Conservation (phyloP, 2,888 invertebrate species). For the Stenoptilia bipunctidactyla region DNA sequence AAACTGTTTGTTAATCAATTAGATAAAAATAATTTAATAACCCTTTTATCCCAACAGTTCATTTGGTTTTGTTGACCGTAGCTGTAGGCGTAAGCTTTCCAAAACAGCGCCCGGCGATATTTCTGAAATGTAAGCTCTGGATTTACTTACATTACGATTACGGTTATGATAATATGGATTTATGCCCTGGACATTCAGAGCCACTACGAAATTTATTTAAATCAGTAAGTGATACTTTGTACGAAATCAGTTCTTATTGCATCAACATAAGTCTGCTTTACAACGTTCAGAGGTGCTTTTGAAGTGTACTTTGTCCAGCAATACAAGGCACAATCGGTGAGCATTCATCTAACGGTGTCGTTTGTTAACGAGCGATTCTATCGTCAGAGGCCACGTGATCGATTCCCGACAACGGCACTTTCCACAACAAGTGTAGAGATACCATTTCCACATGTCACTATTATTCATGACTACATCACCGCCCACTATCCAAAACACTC, state of each 20-base stretch:
- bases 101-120: neutral
- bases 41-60: too few species aligned
- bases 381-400: constrained; percentile 32
- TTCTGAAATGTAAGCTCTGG: neutral
- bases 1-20: too few species aligned
- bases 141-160: constrained; percentile 17
- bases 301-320: too few species aligned
- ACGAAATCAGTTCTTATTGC: too few species aligned
- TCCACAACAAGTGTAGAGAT: constrained; percentile 3
- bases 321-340: constrained; percentile 28
- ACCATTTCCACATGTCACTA: constrained; percentile 3
- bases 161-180: constrained; percentile 26
- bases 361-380: constrained; percentile 1
- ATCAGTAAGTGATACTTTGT: neutral
- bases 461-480: neutral
- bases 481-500: too few species aligned
- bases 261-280: too few species aligned
- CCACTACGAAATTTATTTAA: neutral
- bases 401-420: constrained; percentile 18
- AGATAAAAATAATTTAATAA: too few species aligned
- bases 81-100: too few species aligned
- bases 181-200: constrained; percentile 14
- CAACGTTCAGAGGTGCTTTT: too few species aligned
- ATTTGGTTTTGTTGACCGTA: too few species aligned
- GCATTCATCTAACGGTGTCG: constrained; percentile 27